phyloP scores from a whole-genome alignment of 2,888 invertebrate species.

The Chrysolina oricalcia region DNA sequence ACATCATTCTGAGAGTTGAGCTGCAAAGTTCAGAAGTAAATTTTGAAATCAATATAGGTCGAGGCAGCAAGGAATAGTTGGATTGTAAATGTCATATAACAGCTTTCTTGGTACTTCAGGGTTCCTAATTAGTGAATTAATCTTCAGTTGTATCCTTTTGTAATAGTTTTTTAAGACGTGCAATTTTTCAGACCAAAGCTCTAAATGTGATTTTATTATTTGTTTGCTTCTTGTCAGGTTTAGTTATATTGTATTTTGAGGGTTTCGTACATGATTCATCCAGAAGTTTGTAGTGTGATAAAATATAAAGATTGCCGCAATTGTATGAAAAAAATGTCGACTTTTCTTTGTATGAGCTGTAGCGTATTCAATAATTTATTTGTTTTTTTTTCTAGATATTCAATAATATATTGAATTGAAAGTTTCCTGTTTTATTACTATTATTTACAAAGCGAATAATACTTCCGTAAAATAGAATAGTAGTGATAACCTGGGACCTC shows the following conservation, averaged over 20 bases:
- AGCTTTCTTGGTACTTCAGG: constrained; percentile 19
- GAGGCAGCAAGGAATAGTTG: too few species aligned
- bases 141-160: background rate
- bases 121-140: background rate
- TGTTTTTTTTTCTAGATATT: constrained; percentile 18
- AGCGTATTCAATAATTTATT: constrained; percentile 4
- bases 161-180: constrained; percentile 52
- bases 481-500: too few species aligned
- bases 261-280: constrained; percentile 15
- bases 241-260: constrained; percentile 16
- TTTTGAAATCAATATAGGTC: too few species aligned
- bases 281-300: constrained; percentile 18
- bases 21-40: background rate
- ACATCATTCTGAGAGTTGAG: too few species aligned
- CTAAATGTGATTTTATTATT: constrained; percentile 64
- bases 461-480: too few species aligned
- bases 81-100: background rate
- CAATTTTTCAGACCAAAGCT: constrained; percentile 66
- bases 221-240: constrained; percentile 53
- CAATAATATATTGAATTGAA: constrained; percentile 18
- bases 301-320: background rate
- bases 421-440: background rate
- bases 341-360: too few species aligned
- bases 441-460: too few species aligned
- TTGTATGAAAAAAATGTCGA: background rate